Conservation (phyloP, 53 echinoderm and acorn worm genomes). For the Stichopus horrens region DNA sequence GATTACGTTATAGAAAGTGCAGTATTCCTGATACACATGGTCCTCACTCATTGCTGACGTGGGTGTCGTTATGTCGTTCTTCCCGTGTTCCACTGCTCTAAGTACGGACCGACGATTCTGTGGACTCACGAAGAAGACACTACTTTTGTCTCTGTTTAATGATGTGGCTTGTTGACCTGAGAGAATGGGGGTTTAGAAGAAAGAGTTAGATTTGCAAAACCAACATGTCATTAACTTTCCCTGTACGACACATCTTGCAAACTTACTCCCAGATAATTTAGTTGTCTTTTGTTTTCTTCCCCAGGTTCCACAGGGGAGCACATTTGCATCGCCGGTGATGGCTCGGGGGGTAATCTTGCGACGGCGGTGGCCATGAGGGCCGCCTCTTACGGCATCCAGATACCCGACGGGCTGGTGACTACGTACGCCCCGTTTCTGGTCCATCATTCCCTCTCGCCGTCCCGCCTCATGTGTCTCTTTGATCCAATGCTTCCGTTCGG, state of each 20-base stretch:
- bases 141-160: no score
- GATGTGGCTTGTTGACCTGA: no score
- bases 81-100: no score
- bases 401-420: slow-evolving; percentile 81
- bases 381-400: slow-evolving; percentile 92
- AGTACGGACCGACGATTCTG: no score
- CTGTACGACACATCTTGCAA: not conserved
- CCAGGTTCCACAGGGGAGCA: slow-evolving; percentile 93
- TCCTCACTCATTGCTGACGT: no score
- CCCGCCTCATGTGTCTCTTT: slow-evolving; percentile 81
- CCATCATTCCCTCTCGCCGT: slow-evolving; percentile 85
- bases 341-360: slow-evolving; percentile 91
- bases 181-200: no score
- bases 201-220: not conserved
- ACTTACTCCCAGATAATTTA: not conserved
- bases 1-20: no score
- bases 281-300: not conserved
- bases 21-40: no score
- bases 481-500: slow-evolving; percentile 93
- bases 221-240: not conserved
- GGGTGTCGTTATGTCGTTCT: no score
- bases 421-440: slow-evolving; percentile 85
- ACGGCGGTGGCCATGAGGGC: slow-evolving; percentile 92
- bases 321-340: slow-evolving; percentile 91
- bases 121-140: no score